Base-by-base conservation (phyloP, 2,888 invertebrate genomes). In the Venustoraphidia nigricollis region DNA sequence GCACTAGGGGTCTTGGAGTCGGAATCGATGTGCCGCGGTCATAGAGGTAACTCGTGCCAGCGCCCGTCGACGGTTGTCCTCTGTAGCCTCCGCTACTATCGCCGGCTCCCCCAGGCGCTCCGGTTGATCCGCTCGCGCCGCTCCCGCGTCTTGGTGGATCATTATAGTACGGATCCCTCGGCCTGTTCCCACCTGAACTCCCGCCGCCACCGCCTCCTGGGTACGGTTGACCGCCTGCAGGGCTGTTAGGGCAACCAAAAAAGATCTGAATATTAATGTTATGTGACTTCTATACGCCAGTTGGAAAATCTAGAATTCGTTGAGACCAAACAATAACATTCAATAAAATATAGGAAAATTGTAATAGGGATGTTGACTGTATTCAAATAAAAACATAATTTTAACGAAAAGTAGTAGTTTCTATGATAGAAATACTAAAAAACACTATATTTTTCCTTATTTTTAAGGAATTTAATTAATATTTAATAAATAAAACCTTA, bases 41-140 rank as follows among this genome's bases (percentile, higher is more conserved):
- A 55, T 73, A 75, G 50, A 77, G 62, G 56, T 77, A 77, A 55
- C 71, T 75, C 10, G 73, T 76, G 34, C 67, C 71, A 4, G 27
- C 27, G 27, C 27, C 27, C 27, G 27, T 27, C 27, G 27, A 27
- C 27, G 27, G 27, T 6, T 27, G 27, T 3, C 27, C 27, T 10
- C 64, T 57, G 53, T 62, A 62, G 34, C 58, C 58, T 36, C 59
- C 58, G 44, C 58, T 57, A 6, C 27, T 27, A 6, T 27, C 27
- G 48, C 62, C 60, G 10, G 17, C 41, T 27, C 27, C 27, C 10
- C 35, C 10, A 54, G 53, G 44, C 55, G 53, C 3, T 50, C 52
- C 11, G 48, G 51, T 46, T 17, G 41, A 41, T n/a, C 14, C 11
- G 10, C 14, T 37, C 34, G 27, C 37, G 14, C 45, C 39, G 34